Conservation (phyloP, 2,888 invertebrate species). For the Pyrochroa serraticornis region DNA sequence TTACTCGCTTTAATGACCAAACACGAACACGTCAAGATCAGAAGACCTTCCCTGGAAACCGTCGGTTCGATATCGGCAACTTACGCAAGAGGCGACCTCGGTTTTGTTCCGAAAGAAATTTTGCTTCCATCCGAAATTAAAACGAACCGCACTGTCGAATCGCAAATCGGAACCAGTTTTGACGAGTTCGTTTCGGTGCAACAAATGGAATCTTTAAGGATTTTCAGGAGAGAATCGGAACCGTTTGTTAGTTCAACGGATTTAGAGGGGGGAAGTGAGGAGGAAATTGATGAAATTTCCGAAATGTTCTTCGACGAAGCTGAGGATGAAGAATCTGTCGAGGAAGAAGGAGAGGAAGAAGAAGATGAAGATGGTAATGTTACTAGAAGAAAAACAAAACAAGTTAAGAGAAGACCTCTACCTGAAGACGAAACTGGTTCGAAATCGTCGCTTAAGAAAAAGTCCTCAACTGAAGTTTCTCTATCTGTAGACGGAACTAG, state of each 20-base stretch:
- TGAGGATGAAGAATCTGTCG: slow-evolving; percentile 1
- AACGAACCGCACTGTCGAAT: slow-evolving; percentile 40
- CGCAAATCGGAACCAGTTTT: slow-evolving; percentile 40
- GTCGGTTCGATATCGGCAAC: slow-evolving; percentile 52
- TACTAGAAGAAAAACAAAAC: slow-evolving; percentile 42
- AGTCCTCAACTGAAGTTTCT: no score
- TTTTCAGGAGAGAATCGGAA: no score
- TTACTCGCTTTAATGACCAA: slow-evolving; percentile 49
- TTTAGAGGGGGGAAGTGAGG: slow-evolving; percentile 10
- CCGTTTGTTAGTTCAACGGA: no score
- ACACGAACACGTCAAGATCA: slow-evolving; percentile 51
- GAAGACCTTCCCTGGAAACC: slow-evolving; percentile 59
- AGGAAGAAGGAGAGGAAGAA: slow-evolving; percentile 28
- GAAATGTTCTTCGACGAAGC: neutral
- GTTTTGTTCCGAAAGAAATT: slow-evolving; percentile 66
- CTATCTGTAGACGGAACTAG: no score
- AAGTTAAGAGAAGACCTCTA: slow-evolving; percentile 32
- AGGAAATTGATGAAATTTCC: neutral
- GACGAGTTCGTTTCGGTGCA: slow-evolving; percentile 33
- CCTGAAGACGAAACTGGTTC: slow-evolving; percentile 2
- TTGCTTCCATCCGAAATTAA: slow-evolving; percentile 47
- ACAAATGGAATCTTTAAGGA: no score
- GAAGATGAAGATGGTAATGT: slow-evolving; percentile 32
- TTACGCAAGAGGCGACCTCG: slow-evolving; percentile 70
- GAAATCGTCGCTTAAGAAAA: neutral